phyloP scores from a whole-genome alignment of 2,797 vertebrate species.

The Lepus townsendii region DNA sequence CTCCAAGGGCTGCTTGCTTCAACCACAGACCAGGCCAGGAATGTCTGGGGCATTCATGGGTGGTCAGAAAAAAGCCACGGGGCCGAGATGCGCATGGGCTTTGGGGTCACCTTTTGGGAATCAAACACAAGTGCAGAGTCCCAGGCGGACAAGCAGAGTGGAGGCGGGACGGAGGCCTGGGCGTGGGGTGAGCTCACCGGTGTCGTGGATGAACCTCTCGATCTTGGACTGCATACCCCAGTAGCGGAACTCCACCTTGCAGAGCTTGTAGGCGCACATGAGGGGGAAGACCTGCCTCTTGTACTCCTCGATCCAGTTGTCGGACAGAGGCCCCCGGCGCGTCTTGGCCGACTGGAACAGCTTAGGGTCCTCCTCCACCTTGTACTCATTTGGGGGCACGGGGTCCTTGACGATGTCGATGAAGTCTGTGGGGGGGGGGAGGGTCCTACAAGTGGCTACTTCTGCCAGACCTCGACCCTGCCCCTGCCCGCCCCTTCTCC shows the following conservation, averaged over 20 bases:
- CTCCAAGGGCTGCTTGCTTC: background rate
- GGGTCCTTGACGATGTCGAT: slow-evolving; percentile 98
- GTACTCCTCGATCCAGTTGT: slow-evolving; percentile 97
- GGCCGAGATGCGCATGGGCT: background rate
- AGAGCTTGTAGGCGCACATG: slow-evolving; percentile 99
- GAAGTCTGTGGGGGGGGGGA: slow-evolving; percentile 90
- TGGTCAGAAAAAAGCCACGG: background rate
- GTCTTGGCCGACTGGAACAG: slow-evolving; percentile 96
- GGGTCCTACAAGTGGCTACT: background rate
- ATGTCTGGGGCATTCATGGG: no score
- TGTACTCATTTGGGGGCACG: slow-evolving; percentile 97
- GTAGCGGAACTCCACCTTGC: slow-evolving; percentile 99
- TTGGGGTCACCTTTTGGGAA: background rate
- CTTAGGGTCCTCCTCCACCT: slow-evolving; percentile 96
- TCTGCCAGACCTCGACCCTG: background rate
- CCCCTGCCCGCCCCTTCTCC: background rate
- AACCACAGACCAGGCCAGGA: background rate
- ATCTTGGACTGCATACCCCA: slow-evolving; percentile 99
- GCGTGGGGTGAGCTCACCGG: slow-evolving; percentile 90
- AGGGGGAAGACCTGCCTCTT: slow-evolving; percentile 93
- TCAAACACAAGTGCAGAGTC: rapidly evolving
- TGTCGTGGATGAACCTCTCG: slow-evolving; percentile 98
- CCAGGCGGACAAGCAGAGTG: rapidly evolving
- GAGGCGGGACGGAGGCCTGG: background rate
- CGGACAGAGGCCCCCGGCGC: slow-evolving; percentile 94